These are phyloP conservation scores for Pelusios castaneus DNA, from an alignment of 2,113 vertebrate species.

Conservation along the genomic window DNA sequence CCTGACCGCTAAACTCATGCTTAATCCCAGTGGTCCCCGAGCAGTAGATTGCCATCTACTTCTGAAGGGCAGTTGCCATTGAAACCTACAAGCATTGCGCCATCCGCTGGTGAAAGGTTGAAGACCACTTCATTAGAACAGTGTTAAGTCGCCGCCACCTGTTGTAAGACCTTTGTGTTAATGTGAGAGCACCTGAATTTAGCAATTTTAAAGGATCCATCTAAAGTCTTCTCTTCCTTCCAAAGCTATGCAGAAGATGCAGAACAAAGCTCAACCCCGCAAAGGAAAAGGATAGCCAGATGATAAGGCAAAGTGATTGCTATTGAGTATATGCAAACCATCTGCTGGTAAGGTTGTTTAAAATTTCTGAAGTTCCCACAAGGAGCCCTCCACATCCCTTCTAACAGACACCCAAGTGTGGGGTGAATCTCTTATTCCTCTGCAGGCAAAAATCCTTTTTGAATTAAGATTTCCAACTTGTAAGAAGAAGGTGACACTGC, in stretches of 20 bases:
- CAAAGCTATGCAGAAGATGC: neutral
- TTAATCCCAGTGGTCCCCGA: neutral
- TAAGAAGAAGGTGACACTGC: neutral
- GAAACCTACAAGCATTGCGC: no score
- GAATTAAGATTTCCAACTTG: neutral
- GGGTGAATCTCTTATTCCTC: neutral
- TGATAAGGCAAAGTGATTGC: neutral
- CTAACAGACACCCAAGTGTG: neutral
- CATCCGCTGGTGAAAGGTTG: no score
- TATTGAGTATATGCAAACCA: neutral
- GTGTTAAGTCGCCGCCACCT: neutral
- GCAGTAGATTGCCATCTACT: no score
- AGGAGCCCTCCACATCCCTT: neutral
- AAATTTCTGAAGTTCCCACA: neutral
- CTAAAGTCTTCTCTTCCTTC: accelerated
- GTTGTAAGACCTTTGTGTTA: slow-evolving; percentile 23
- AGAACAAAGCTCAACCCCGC: neutral
- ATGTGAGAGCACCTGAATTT: neutral
- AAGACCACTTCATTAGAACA: neutral
- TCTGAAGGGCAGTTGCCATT: no score
- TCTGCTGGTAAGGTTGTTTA: neutral
- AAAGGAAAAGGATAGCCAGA: neutral
- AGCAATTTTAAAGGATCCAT: neutral
- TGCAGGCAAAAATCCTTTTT: neutral
- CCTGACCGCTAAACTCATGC: accelerated